Evolutionary conservation across 1,140 invertebrate species (phyloP), one percentile per base, ranked within the genome.

Genomic region (Cherax destructor): DNA sequence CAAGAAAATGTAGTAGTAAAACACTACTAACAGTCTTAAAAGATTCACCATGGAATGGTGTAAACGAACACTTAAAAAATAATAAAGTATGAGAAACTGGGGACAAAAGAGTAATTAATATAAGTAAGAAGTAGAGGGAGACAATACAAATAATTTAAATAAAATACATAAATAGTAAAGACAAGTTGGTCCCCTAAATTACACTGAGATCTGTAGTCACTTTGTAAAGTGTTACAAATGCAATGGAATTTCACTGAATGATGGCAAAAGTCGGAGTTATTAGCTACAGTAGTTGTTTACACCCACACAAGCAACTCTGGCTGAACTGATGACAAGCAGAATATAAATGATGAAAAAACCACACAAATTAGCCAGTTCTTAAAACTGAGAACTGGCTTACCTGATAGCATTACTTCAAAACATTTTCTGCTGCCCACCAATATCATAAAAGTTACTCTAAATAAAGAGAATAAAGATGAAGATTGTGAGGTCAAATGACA

Each of bases 141-240:
- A 79, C 81, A 85, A n/a, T 78, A 81, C 77, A 74, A 86, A 91
- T 91, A 91, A 91, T 91, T 91, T 91, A 91, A 91, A 91, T 91
- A 91, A 91, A 86, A 91, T 91, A 91, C 84, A 91, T 91, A 91
- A 91, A 91, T 91, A 91, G 81, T 91, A 88, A 88, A 87, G 80
- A 72, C 61, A 79, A 79, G 72, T 81, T 91, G 90, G 90, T 91
- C 90, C 90, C 90, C 90, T 91, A 87, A 76, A 91, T 91, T 91
- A 91, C 90, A 91, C 84, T 91, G 90, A 91, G 90, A 91, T 91
- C 90, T 91, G 90, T 91, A 87, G 84, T 91, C 78, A 85, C 83
- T 91, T 91, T 72, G 76, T 85, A 91, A 78, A 91, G 89, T 78
- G 83, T 85, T 86, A 89, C 61, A 91, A 91, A 91, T 91, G 89